These are phyloP conservation scores for Drosophila mercatorum DNA, from an alignment of 2,888 invertebrate genomes.

Conservation along the genomic window DNA sequence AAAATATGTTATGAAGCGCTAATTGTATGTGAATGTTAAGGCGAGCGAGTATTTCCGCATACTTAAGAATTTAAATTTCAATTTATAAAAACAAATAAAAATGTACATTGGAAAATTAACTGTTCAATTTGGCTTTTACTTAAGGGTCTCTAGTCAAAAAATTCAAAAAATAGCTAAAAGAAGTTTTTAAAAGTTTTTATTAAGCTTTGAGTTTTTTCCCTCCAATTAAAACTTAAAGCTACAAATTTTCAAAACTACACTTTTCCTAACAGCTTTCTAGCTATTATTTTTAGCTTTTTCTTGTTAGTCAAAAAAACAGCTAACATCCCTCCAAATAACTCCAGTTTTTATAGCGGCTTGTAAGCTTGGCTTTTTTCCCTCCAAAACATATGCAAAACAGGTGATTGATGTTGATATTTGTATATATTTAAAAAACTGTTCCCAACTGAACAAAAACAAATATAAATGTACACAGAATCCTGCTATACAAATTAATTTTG, in stretches of 20 bases:
- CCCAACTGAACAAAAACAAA: not conserved
- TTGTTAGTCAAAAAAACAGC: not conserved
- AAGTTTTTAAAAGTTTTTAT: not conserved
- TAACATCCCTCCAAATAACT: too few species aligned
- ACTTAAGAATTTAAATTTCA: constrained; percentile 52
- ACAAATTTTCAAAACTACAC: too few species aligned
- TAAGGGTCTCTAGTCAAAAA: not conserved
- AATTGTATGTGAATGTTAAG: constrained; percentile 20
- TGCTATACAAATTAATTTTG: not conserved
- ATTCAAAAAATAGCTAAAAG: not conserved
- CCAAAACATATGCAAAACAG: not conserved
- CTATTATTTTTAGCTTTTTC: not conserved
- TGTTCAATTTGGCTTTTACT: constrained; percentile 6
- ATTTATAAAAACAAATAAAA: constrained; percentile 51
- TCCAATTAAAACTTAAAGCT: too few species aligned
- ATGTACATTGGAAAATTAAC: constrained; percentile 47
- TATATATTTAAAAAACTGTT: not conserved
- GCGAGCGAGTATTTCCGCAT: constrained; percentile 57
- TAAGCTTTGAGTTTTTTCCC: too few species aligned
- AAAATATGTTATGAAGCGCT: constrained; percentile 46
- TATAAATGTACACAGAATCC: not conserved
- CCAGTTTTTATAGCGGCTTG: too few species aligned
- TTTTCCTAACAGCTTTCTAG: not conserved
- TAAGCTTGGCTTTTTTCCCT: not conserved
- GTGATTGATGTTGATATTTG: not conserved